Evolutionary conservation across 2,888 invertebrate species (phyloP), one percentile per base, ranked within the genome.

Genomic region (Stenodera caucasica): DNA sequence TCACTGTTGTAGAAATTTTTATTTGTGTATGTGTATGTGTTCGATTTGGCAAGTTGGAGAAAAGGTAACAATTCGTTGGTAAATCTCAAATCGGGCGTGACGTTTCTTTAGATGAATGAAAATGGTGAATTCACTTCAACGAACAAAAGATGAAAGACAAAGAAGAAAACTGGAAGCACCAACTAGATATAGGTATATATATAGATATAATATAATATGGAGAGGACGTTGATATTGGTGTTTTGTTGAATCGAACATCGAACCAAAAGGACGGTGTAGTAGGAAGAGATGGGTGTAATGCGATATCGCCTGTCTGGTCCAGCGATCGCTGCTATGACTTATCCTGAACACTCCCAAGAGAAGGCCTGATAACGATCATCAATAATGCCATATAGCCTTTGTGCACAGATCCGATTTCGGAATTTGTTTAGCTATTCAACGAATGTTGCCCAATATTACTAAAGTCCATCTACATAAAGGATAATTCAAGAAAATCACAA

Each of bases 201-300:
- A n/a, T n/a, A n/a, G n/a, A n/a, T n/a, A n/a, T n/a, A n/a, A n/a
- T n/a, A n/a, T n/a, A n/a, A n/a, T 18, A 11, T 40, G 18, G 5
- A 37, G 35, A 37, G 15, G 35, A 37, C 11, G 5, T n/a, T 15
- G 15, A 1, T 37, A 8, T 7, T 37, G 9, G 45, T 21, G 40
- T 11, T 45, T 0, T 18, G 6, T 21, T 45, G 21, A 45, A 45
- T 45, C 11, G 21, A 21, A 45, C n/a, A n/a, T n/a, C n/a, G n/a
- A n/a, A n/a, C n/a, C n/a, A n/a, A n/a, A n/a, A n/a, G n/a, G n/a
- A n/a, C n/a, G n/a, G n/a, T n/a, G n/a, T n/a, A n/a, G n/a, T n/a
- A n/a, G n/a, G n/a, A n/a, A n/a, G n/a, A n/a, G 67, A 72, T 66
- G 64, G 69, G 65, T 61, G 70, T 75, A 75, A 73, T 74, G 70